Evolutionary conservation across 1,140 invertebrate genomes (phyloP), one percentile per base, ranked within the genome.

Genomic region (Magallana ariakensis): DNA sequence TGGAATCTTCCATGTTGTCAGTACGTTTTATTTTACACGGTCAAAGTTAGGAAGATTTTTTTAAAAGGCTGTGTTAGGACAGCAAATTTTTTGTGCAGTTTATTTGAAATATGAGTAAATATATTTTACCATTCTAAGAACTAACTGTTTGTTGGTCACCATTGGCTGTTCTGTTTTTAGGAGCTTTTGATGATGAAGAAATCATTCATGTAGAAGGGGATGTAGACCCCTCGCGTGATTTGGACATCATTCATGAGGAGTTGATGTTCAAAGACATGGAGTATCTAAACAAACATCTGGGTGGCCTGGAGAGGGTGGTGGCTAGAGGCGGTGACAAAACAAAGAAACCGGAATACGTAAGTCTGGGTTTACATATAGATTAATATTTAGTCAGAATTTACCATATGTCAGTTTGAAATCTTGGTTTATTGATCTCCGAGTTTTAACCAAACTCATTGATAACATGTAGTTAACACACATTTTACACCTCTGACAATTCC

Each of bases 171-270:
- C 19, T 19, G 86, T 91, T 88, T 92, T 16, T 92, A 99, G 98
- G 98, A 94, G 98, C 98, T 26, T 99, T 99, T 94, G 99, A 99
- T 89, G 98, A 99, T 94, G 98, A 98, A 83, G 98, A 99, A 92
- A 98, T 99, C 0, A 99, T 98, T 55, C 99, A 99, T 93, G 97
- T 99, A 0, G 99, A 99, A 94, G 99, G 99, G 10, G 99, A 99
- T 84, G 98, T 99, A 0, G 97, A 99, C 94, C 99, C 99, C 0
- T 96, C 99, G 1, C 95, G 99, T 82, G 99, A 99, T 96, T 95
- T 99, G 89, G 98, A 98, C 90, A 99, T 99, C 62, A 99, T 99
- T 90, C 97, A 96, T 88, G 98, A 99, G 92, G 99, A 99, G 94
- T 95, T 99, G 26, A 95, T 98, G 11, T 95, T 99, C 5, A 99